Evolutionary conservation across 2,113 vertebrate genomes (phyloP), one percentile per base, ranked within the genome.

Genomic region (Bostrychus sinensis): DNA sequence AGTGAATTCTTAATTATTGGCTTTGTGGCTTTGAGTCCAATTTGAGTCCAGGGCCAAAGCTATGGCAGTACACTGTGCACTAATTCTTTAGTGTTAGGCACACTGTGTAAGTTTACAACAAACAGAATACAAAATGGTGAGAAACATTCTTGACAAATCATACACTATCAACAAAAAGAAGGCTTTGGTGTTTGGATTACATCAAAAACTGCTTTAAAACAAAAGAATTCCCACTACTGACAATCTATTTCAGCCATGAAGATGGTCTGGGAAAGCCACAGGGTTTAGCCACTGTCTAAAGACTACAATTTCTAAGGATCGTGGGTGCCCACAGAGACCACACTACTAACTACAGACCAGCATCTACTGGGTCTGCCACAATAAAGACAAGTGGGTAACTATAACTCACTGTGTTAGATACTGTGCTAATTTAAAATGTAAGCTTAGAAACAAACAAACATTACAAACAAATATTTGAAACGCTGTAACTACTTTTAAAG

Each of bases 101-200:
- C 1, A 17, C 10, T 22, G 11, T 45, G 16, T 12, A 14, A 28
- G 48, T 51, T 48, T n/a, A 28, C 7, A 51, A 16, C 48, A 51
- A 51, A 51, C 48, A 28, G 14, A 28, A 28, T 51, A n/a, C 14
- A 28, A 9, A 51, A 51, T 51, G 23, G 6, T 26, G 25, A 28
- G 26, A 28, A 8, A 13, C 5, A 13, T 8, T 28, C 2, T 13
- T 51, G 14, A 51, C 25, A 30, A 51, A 51, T 30, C 25, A 28
- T n/a, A 26, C 16, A n/a, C 9, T 30, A 14, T 30, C 22, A 50
- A 16, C 46, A 48, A 13, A 26, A 12, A 26, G 20, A 48, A 50
- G 46, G 13, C 5, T 50, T 50, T 50, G 46, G 23, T 50, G 48
- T 51, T 51, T 30, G 25, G 48, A 51, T 51, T 9, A n/a, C 48